A percentile compares a stretch with the other conserved stretches of the same genome.
Evolutionary conservation across 2,888 invertebrate genomes (phyloP).

Genomic region (Dicyrtomina minuta): DNA sequence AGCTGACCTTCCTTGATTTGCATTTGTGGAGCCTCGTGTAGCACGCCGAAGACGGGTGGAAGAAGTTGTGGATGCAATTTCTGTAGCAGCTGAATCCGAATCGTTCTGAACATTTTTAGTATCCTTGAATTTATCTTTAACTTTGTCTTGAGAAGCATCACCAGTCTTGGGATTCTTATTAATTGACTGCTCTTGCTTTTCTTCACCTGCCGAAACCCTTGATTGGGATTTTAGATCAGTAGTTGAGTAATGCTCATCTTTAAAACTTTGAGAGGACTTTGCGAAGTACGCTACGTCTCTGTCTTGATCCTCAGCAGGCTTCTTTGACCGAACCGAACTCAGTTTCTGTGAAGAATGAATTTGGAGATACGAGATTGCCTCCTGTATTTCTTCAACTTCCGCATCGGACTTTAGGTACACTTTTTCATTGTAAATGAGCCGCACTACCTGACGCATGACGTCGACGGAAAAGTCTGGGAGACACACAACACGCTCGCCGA

Average conservation of each 20-base stretch:
- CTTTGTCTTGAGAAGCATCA: too few relatives aligned
- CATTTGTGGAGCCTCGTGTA: too few relatives aligned
- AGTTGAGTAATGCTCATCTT: too few relatives aligned
- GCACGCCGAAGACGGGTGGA: too few relatives aligned
- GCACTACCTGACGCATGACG: not conserved
- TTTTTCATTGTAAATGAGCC: conserved; percentile 17
- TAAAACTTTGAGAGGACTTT: too few relatives aligned
- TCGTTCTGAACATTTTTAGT: too few relatives aligned
- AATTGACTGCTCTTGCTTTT: not conserved
- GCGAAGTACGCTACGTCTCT: not conserved
- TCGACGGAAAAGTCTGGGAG: conserved; percentile 13
- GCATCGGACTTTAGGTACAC: not conserved
- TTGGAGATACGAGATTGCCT: not conserved
- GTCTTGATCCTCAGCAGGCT: not conserved
- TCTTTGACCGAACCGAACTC: not conserved
- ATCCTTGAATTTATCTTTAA: too few relatives aligned
- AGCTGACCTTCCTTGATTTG: too few relatives aligned
- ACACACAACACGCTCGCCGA: not conserved
- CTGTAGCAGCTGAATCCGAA: not conserved
- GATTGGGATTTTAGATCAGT: too few relatives aligned
- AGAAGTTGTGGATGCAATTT: not conserved
- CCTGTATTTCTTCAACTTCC: not conserved
- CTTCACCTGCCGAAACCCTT: too few relatives aligned
- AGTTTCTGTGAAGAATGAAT: too few relatives aligned
- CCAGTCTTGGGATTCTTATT: not conserved